A percentile compares a stretch with the other conserved stretches of the same genome.
Evolutionary conservation across 2,797 vertebrate species (phyloP).

Genomic region (Intellagama lesueurii): DNA sequence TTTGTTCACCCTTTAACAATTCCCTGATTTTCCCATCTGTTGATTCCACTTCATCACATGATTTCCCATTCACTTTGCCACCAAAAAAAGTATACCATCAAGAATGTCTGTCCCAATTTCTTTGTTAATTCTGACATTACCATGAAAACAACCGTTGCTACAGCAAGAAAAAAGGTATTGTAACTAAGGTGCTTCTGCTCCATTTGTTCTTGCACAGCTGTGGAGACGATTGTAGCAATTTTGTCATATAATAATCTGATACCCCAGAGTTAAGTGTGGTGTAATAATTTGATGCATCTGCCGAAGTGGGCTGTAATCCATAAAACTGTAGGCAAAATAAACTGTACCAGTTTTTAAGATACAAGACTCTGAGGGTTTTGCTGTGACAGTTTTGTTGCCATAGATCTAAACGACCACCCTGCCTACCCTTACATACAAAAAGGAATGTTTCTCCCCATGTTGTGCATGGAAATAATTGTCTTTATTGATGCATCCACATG

Average conservation of each 20-base stretch:
- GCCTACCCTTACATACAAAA: no score
- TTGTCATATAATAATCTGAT: neutral
- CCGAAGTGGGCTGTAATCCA: neutral
- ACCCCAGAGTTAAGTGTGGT: neutral
- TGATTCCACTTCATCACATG: conserved; percentile 72
- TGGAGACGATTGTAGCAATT: conserved; percentile 1
- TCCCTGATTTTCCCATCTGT: conserved; percentile 75
- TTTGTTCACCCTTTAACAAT: conserved; percentile 61
- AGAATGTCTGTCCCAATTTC: conserved; percentile 65
- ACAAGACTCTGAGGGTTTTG: neutral
- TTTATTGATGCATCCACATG: conserved; percentile 20
- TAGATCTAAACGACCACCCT: neutral
- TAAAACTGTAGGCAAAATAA: neutral
- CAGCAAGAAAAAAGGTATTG: conserved; percentile 67
- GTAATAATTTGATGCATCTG: neutral
- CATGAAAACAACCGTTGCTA: conserved; percentile 70
- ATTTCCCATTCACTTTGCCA: conserved; percentile 76
- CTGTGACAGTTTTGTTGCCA: neutral
- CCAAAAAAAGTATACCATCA: conserved; percentile 67
- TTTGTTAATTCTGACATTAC: conserved; percentile 72
- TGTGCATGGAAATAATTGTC: conserved; percentile 55
- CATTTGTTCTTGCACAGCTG: conserved; percentile 24
- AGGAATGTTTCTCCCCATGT: neutral
- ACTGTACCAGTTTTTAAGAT: neutral
- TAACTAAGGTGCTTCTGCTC: conserved; percentile 64